Base-by-base conservation (phyloP, 1,140 invertebrate genomes). In the Gryon sp. region DNA sequence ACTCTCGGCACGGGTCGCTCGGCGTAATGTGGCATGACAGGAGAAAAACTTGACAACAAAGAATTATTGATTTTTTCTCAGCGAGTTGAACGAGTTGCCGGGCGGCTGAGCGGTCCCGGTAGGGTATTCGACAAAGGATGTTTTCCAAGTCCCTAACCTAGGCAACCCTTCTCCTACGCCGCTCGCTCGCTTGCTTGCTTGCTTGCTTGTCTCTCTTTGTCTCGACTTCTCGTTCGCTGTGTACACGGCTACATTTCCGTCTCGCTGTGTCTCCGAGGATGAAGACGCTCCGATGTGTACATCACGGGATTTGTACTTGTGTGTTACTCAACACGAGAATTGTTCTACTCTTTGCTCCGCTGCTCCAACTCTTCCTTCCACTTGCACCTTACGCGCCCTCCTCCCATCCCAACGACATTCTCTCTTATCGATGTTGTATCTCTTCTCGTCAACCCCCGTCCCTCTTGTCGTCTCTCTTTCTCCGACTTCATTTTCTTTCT, bases 71-170 rank as follows among this genome's bases (percentile, higher is more conserved):
- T 87, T 85, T 86, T 85, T 86, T 84, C 82, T 85, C 80, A 83
- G 83, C 82, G 83, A 79, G 83, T 83, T 85, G 85, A 85, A 85
- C 83, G 83, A 87, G 85, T 85, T 84, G 83, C 82, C 82, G 85
- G 83, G 82, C 82, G 84, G 82, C 81, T 84, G 83, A 86, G 79
- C 82, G 85, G 82, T 84, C 82, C 83, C 84, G 82, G 81, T 84
- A 85, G 84, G 84, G 84, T 86, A 86, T 87, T 87, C 82, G 84
- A 88, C 86, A 87, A 87, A 88, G 85, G 83, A 87, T 87, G 85
- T 88, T 88, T 87, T 88, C 84, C 85, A 78, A 85, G 84, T 86
- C 85, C 85, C 86, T 87, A 87, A 88, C 85, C 86, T 86, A 85
- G 85, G 84, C 81, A 87, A 88, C 86, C 86, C 85, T 85, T 86